phyloP scores from a whole-genome alignment of 1,140 invertebrate species.

The Tetramorium parvispinum region DNA sequence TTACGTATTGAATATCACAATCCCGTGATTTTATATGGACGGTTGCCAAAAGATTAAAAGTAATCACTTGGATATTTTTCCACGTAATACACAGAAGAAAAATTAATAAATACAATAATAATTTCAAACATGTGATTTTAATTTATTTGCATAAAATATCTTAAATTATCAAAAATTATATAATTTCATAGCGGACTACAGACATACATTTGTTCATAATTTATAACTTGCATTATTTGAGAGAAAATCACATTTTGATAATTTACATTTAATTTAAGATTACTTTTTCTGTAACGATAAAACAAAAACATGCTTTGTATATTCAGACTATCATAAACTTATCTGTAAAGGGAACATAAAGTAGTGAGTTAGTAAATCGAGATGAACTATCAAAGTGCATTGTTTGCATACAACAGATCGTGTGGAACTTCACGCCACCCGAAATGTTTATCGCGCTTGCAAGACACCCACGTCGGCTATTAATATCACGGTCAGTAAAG shows the following conservation, averaged over 20 bases:
- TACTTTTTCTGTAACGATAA: background rate
- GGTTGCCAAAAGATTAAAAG: constrained; percentile 42
- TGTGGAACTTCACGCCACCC: constrained; percentile 24
- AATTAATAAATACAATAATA: constrained; percentile 44
- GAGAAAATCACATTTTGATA: background rate
- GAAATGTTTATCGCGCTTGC: constrained; percentile 67
- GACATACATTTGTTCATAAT: background rate
- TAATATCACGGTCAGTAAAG: constrained; percentile 65
- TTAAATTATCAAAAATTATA: background rate
- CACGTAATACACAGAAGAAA: background rate
- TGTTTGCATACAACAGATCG: constrained; percentile 42
- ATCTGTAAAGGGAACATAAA: background rate
- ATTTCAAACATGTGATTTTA: background rate
- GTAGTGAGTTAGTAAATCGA: background rate
- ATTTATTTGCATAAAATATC: background rate
- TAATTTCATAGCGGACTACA: background rate
- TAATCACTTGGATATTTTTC: constrained; percentile 24
- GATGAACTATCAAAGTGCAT: background rate
- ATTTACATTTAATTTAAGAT: background rate
- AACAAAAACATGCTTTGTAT: background rate
- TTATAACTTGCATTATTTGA: background rate
- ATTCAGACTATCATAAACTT: background rate
- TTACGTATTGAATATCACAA: background rate
- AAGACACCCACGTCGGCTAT: constrained; percentile 68
- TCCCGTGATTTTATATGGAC: constrained; percentile 5